Evolutionary conservation across 1,140 invertebrate genomes (phyloP).

Genomic region (Eueides isabella): DNA sequence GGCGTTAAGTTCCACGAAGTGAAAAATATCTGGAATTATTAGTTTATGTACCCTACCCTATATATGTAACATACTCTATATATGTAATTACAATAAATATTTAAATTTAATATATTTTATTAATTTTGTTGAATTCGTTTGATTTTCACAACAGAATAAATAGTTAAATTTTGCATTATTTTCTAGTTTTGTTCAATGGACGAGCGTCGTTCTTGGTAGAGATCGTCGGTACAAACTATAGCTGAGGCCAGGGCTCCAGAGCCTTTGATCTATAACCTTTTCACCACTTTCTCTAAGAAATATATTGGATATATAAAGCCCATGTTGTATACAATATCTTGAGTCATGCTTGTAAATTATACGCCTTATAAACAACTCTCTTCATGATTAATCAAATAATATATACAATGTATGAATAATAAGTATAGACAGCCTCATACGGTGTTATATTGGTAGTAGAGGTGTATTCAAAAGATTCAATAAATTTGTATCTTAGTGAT

Average conservation of each 20-base stretch:
- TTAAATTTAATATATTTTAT: not conserved
- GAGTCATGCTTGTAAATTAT: slow-evolving; percentile 13
- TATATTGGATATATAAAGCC: slow-evolving; percentile 2
- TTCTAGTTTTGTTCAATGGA: not conserved
- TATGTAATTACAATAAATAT: not conserved
- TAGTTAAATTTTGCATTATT: not conserved
- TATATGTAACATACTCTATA: no score
- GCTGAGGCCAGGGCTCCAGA: slow-evolving; percentile 1
- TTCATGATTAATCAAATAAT: not conserved
- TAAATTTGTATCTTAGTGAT: not conserved
- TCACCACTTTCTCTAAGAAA: slow-evolving; percentile 32
- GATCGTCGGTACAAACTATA: not conserved
- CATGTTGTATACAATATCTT: slow-evolving; percentile 2
- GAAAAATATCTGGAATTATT: no score
- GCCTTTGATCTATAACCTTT: slow-evolving; percentile 28
- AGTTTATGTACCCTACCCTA: no score
- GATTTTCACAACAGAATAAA: not conserved
- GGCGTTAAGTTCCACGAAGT: no score
- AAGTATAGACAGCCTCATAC: no score
- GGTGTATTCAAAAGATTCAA: not conserved
- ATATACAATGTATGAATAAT: no score
- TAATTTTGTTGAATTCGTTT: not conserved
- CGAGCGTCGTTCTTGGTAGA: not conserved
- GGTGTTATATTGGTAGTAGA: not conserved
- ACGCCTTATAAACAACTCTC: slow-evolving; percentile 1